Percentiles rank a stretch among this genome's conserved stretches.
Conservation (phyloP, 92 coral and sea anemone species). For the Parazoanthus atlanticus region DNA sequence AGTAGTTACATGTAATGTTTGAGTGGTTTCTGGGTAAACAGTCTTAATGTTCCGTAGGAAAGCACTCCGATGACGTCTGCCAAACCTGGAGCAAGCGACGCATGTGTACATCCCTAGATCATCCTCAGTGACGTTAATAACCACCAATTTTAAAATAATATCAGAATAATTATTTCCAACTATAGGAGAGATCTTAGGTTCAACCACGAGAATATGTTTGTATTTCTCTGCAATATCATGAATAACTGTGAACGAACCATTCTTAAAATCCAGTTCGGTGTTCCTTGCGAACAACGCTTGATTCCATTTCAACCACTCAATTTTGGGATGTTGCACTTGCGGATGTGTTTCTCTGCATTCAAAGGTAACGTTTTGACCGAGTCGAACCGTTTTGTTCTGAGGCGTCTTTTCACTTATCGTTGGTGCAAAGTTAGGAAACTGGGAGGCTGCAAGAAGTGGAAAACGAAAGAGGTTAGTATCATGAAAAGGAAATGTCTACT, state of each 20-base stretch:
- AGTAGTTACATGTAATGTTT: not conserved
- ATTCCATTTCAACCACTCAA: conserved; percentile 91
- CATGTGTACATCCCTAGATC: conserved; percentile 91
- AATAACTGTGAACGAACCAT: conserved; percentile 15
- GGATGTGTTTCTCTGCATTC: conserved; percentile 69
- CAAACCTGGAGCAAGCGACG: conserved; percentile 71
- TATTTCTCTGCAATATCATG: not conserved
- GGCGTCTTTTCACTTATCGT: conserved; percentile 40
- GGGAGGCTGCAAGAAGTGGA: not conserved
- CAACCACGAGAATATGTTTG: not conserved
- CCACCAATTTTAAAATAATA: conserved; percentile 31
- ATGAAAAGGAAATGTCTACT: not conserved
- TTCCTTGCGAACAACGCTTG: conserved; percentile 43
- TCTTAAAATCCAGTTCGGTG: conserved; percentile 22
- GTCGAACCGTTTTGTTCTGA: conserved; percentile 61
- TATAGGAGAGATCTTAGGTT: not conserved
- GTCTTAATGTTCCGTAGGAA: conserved; percentile 47
- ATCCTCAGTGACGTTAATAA: conserved; percentile 77
- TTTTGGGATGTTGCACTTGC: conserved; percentile 68
- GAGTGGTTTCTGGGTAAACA: not conserved
- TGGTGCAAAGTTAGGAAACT: not conserved
- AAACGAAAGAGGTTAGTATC: not conserved
- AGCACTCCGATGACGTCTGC: conserved; percentile 72
- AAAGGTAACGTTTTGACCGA: conserved; percentile 75
- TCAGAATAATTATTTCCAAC: no score